Conservation (phyloP, 2,797 vertebrate species). For the Chiloscyllium punctatum region DNA sequence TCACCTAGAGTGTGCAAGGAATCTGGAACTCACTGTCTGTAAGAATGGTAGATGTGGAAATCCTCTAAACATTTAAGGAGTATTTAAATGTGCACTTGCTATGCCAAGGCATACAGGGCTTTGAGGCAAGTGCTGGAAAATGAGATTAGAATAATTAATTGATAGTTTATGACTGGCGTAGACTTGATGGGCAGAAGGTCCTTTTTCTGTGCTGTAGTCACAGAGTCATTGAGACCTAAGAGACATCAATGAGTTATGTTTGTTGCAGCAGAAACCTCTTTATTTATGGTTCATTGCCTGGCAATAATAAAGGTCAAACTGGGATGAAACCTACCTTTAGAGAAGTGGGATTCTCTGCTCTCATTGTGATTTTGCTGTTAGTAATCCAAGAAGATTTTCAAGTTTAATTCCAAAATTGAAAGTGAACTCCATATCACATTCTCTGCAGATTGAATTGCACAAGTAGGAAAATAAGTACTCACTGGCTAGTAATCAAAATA, state of each 20-base stretch:
- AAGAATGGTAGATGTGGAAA: no score
- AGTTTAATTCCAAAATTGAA: slow-evolving; percentile 21
- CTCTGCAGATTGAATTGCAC: slow-evolving; percentile 21
- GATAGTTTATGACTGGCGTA: no score
- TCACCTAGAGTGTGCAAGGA: no score
- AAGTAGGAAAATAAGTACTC: background rate
- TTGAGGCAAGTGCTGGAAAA: no score
- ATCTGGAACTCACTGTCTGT: no score
- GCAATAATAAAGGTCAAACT: background rate
- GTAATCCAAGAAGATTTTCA: slow-evolving; percentile 13
- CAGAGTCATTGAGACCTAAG: background rate
- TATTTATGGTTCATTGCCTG: background rate
- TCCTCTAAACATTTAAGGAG: no score
- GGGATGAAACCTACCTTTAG: slow-evolving; percentile 21
- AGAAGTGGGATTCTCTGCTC: background rate
- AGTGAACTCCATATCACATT: slow-evolving; percentile 11
- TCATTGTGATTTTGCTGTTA: background rate
- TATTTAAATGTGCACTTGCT: no score
- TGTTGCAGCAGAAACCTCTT: background rate
- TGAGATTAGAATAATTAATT: no score
- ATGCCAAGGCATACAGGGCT: no score
- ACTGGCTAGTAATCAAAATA: slow-evolving; percentile 7
- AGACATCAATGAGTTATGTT: background rate
- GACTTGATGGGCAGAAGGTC: no score
- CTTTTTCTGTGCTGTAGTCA: no score